Conservation (phyloP, 2,888 invertebrate species). For the Sphaeridia pumilis region DNA sequence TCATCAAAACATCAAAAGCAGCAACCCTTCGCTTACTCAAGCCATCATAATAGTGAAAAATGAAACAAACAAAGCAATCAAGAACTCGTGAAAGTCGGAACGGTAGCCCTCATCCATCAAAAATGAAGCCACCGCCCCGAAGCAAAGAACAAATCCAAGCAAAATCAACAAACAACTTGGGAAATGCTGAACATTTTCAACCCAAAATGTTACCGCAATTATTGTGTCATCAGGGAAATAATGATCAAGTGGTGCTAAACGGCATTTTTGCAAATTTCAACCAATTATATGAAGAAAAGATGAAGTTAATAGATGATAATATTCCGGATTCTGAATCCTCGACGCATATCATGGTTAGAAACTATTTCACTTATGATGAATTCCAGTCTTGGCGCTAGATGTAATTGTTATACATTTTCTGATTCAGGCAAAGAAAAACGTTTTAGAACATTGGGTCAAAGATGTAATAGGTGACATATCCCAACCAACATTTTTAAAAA, state of each 20-base stretch:
- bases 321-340: slow-evolving; percentile 8
- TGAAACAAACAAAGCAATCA: too few species aligned
- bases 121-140: background rate
- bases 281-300: slow-evolving; percentile 14
- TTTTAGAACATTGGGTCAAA: slow-evolving; percentile 33
- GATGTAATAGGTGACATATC: slow-evolving; percentile 18
- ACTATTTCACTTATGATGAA: background rate
- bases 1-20: too few species aligned
- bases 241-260: too few species aligned
- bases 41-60: too few species aligned
- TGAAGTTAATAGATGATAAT: slow-evolving; percentile 16
- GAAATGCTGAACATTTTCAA: too few species aligned
- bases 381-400: background rate
- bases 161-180: too few species aligned
- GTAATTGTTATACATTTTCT: slow-evolving; percentile 8
- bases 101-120: too few species aligned
- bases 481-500: background rate
- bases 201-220: too few species aligned
- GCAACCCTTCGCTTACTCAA: too few species aligned
- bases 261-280: slow-evolving; percentile 16
- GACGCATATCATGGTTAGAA: slow-evolving; percentile 8
- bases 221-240: too few species aligned
- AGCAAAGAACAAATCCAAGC: too few species aligned
- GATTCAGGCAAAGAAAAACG: slow-evolving; percentile 27
- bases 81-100: too few species aligned